Evolutionary conservation across 2,113 vertebrate genomes (phyloP).

Genomic region (Acanthisitta chloris): DNA sequence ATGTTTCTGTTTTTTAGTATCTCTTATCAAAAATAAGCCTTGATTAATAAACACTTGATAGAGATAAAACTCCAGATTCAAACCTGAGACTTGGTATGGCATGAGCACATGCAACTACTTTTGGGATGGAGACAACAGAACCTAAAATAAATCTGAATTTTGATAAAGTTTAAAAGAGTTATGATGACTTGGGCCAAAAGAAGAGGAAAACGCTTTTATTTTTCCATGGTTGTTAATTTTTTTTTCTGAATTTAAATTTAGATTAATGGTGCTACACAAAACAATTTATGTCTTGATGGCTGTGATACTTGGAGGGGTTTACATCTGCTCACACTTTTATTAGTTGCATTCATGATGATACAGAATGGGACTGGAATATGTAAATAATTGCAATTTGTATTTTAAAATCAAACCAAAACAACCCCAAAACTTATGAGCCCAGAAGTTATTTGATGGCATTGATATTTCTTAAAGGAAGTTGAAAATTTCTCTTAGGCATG

Average conservation of each 20-base stretch:
- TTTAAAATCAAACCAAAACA: background rate
- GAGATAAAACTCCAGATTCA: background rate
- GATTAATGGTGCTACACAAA: background rate
- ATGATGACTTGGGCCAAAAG: background rate
- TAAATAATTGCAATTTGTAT: background rate
- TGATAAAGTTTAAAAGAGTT: background rate
- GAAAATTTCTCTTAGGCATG: background rate
- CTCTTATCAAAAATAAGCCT: background rate
- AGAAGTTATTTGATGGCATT: background rate
- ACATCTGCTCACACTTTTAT: background rate
- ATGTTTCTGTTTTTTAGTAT: background rate
- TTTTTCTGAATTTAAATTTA: background rate
- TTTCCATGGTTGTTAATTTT: background rate
- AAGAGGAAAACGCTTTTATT: background rate
- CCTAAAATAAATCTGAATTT: background rate
- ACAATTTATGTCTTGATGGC: background rate
- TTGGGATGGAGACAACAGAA: background rate
- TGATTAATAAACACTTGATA: rapidly evolving
- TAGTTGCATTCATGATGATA: background rate
- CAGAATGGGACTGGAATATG: background rate
- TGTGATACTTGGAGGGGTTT: background rate
- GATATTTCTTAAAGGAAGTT: background rate
- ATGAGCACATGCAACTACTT: background rate
- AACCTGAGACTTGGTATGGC: background rate
- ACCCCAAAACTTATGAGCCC: background rate